Conservation (phyloP, 2,888 invertebrate species). For the Tiphia femorata region DNA sequence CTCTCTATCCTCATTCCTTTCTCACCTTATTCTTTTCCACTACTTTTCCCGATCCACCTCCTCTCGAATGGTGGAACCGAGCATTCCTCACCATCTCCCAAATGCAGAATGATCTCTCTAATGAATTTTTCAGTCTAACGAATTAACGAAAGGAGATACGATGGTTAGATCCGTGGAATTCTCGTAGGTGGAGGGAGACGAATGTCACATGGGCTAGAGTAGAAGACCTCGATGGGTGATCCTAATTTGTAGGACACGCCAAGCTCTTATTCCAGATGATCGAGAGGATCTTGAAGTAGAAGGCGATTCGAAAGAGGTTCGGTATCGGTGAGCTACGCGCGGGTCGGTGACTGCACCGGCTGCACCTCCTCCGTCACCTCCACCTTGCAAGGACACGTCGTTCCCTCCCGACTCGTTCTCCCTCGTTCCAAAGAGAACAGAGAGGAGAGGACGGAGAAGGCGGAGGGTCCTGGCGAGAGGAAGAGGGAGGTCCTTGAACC, state of each 20-base stretch:
- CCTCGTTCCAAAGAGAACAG: constrained; percentile 29
- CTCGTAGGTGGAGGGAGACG: too few species aligned
- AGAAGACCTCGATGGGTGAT: too few species aligned
- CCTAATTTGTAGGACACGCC: too few species aligned
- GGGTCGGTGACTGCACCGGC: constrained; percentile 4
- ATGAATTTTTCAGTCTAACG: too few species aligned
- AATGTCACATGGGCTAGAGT: too few species aligned
- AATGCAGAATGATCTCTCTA: too few species aligned
- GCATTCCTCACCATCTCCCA: too few species aligned
- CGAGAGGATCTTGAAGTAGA: background rate
- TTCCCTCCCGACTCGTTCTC: too few species aligned
- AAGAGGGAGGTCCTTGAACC: constrained; percentile 17
- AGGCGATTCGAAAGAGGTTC: background rate
- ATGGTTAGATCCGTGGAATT: too few species aligned
- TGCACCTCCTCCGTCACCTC: constrained; percentile 28
- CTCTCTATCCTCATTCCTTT: background rate
- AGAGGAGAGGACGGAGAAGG: background rate
- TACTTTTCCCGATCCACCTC: background rate
- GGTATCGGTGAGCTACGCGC: constrained; percentile 3
- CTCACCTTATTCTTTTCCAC: background rate
- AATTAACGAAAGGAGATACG: too few species aligned
- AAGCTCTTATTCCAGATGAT: too few species aligned
- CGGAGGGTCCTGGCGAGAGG: constrained; percentile 4
- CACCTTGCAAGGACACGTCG: constrained; percentile 61
- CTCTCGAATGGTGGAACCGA: too few species aligned